These are phyloP conservation scores for Dicrostonyx torquatus DNA, from an alignment of 2,797 vertebrate genomes.

Conservation along the genomic window DNA sequence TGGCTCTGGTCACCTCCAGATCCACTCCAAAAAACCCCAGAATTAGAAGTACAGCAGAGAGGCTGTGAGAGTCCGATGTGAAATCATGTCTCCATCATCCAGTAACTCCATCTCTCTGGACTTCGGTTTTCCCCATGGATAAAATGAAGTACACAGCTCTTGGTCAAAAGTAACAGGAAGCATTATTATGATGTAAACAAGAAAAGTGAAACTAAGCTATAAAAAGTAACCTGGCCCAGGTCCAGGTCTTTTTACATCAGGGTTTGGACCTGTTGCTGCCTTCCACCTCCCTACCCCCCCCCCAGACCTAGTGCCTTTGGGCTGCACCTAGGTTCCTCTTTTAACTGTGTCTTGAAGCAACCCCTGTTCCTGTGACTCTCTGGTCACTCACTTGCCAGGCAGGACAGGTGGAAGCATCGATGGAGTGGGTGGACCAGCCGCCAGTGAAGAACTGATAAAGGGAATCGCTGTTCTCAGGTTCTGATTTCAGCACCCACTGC, in stretches of 20 bases:
- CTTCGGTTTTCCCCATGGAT: neutral
- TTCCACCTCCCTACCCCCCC: fast-evolving
- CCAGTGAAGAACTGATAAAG: neutral
- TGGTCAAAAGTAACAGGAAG: neutral
- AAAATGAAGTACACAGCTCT: neutral
- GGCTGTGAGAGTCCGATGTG: neutral
- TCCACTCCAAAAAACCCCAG: neutral
- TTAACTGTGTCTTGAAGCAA: neutral
- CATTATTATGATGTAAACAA: neutral
- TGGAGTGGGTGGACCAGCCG: neutral
- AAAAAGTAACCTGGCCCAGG: neutral
- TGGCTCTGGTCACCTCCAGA: neutral
- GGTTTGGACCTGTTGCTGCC: neutral
- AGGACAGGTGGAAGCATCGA: neutral
- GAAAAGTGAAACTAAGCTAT: neutral
- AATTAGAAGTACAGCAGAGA: neutral
- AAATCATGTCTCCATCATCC: neutral
- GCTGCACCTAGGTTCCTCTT: neutral
- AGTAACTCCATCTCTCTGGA: neutral
- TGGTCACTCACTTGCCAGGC: neutral
- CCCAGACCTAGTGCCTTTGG: neutral
- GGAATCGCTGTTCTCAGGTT: neutral
- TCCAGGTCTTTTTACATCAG: neutral
- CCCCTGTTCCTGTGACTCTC: neutral
- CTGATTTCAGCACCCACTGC: neutral